A percentile compares a stretch with the other conserved stretches of the same genome.
These are phyloP conservation scores for Agrochola litura DNA, from an alignment of 2,888 invertebrate species.

Conservation along the genomic window DNA sequence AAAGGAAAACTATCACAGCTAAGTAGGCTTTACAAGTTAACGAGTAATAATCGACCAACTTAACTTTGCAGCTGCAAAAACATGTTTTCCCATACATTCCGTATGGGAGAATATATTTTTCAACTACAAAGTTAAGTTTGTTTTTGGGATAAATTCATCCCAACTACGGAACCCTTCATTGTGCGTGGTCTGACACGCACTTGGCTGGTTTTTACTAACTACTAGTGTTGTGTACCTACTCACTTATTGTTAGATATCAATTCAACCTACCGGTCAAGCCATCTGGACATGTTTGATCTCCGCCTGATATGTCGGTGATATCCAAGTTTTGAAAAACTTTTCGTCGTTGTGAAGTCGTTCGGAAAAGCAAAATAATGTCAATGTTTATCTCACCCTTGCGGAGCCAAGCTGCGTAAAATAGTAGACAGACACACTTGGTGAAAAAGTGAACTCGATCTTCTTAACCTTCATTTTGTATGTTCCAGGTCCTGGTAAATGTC, in stretches of 20 bases:
- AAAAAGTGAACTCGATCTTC: background rate
- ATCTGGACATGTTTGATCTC: background rate
- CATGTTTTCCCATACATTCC: no score
- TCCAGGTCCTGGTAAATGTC: conserved; percentile 69
- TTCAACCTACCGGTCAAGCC: background rate
- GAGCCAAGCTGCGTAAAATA: background rate
- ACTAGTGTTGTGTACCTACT: no score
- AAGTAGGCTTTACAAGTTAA: no score
- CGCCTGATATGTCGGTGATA: background rate
- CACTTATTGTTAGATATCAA: background rate
- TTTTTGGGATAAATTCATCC: no score
- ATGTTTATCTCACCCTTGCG: background rate
- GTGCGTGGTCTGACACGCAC: no score
- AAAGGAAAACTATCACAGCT: no score
- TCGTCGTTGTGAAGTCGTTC: background rate
- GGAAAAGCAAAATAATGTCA: background rate
- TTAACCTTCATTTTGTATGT: conserved; percentile 35
- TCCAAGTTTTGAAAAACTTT: background rate
- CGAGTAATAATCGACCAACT: no score
- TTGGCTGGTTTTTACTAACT: background rate
- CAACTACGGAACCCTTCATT: no score
- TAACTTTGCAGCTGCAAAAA: no score
- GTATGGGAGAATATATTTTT: no score
- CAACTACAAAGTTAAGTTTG: no score
- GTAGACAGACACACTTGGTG: background rate